Conservation (phyloP, 2,888 invertebrate species). For the Drosophila macrospina region DNA sequence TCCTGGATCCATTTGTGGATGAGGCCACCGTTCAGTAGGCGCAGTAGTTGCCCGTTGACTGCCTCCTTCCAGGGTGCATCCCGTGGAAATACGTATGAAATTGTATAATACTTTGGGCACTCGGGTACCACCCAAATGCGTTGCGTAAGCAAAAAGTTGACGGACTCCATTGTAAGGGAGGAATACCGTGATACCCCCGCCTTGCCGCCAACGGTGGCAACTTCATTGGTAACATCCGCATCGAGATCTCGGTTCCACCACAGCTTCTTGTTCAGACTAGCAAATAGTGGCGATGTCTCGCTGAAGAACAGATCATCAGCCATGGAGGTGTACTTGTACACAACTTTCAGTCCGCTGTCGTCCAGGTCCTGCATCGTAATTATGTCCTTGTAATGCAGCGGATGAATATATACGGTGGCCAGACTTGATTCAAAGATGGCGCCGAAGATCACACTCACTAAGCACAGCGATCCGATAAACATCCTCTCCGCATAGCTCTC, state of each 20-base stretch:
- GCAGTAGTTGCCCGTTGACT: conserved; percentile 80
- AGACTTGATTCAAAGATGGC: conserved; percentile 85
- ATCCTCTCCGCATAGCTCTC: conserved; percentile 83
- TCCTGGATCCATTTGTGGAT: conserved; percentile 84
- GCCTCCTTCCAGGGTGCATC: conserved; percentile 83
- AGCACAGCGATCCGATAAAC: conserved; percentile 82
- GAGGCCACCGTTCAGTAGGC: conserved; percentile 81
- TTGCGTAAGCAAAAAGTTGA: conserved; percentile 66
- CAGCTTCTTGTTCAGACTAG: conserved; percentile 80
- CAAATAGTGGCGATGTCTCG: conserved; percentile 82
- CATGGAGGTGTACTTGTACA: conserved; percentile 84
- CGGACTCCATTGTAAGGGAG: conserved; percentile 79
- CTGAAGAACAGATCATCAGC: conserved; percentile 84
- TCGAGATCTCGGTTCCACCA: conserved; percentile 68
- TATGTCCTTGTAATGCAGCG: conserved; percentile 85
- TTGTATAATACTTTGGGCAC: conserved; percentile 84
- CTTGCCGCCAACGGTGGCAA: conserved; percentile 73
- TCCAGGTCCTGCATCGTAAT: conserved; percentile 84
- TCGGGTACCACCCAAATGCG: conserved; percentile 83
- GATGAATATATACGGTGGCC: conserved; percentile 85
- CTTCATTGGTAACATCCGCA: conserved; percentile 74
- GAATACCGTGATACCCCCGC: conserved; percentile 82
- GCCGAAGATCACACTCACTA: conserved; percentile 85
- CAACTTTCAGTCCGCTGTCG: conserved; percentile 81
- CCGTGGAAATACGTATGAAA: conserved; percentile 83